These are phyloP conservation scores for Aporophyla lueneburgensis DNA, from an alignment of 2,888 invertebrate species.

Conservation along the genomic window DNA sequence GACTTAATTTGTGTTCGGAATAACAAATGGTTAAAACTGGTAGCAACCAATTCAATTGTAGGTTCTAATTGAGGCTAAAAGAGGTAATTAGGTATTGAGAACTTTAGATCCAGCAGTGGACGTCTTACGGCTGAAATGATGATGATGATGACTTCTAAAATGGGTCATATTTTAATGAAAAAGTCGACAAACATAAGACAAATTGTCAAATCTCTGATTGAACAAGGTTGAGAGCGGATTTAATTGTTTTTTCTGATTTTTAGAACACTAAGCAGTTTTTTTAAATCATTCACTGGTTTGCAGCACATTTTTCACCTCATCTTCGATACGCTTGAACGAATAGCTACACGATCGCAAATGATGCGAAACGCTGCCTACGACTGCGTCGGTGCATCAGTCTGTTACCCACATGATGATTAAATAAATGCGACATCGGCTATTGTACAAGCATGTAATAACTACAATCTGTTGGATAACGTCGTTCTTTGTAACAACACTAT, in stretches of 20 bases:
- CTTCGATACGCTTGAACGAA: constrained; percentile 27
- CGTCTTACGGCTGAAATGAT: no score
- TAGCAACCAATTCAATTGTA: constrained; percentile 5
- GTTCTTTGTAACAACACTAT: constrained; percentile 34
- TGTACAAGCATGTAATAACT: constrained; percentile 18
- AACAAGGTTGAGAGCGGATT: no score
- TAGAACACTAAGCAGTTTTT: neutral
- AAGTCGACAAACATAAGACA: no score
- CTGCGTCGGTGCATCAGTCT: constrained; percentile 1
- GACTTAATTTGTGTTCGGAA: constrained; percentile 50
- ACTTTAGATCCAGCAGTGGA: no score
- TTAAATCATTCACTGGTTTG: neutral
- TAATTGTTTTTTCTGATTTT: no score
- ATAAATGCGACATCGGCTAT: constrained; percentile 25
- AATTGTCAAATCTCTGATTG: no score
- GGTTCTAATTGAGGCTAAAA: neutral
- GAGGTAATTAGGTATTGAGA: neutral
- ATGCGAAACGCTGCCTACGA: constrained; percentile 8
- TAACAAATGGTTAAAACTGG: constrained; percentile 37
- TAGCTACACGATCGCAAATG: constrained; percentile 8
- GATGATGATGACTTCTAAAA: no score
- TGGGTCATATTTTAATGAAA: neutral
- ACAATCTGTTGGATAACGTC: constrained; percentile 35
- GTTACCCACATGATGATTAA: constrained; percentile 20
- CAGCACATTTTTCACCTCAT: neutral